Evolutionary conservation across 2,797 vertebrate species (phyloP), one percentile per base, ranked within the genome.

Genomic region (Spondyliosoma cantharus): DNA sequence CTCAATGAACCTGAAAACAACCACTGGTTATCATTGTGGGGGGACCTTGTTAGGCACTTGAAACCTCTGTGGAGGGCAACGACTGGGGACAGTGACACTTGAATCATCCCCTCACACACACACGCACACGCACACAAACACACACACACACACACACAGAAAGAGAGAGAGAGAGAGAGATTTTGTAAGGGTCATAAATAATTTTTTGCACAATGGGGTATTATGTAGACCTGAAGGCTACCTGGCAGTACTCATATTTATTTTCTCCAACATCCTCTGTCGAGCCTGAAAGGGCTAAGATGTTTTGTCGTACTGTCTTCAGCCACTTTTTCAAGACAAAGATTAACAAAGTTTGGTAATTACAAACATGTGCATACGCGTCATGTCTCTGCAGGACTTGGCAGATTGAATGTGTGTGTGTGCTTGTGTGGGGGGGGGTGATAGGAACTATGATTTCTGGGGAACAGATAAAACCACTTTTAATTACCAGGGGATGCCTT

Each of bases 301-400:
- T 37, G 37, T 73, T 82, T 70, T 62, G 56, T 74, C 72, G 45
- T 60, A 60, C 76, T 54, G 76, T 81, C 59, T 75, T 67, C 15
- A 0, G 66, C 19, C 65, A 57, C 15, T 46, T 72, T 87, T 82
- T 87, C 53, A 79, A 73, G 60, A 71, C 68, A 76, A 74, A 74
- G 61, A 78, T 83, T 59, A 78, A 65, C 42, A 79, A 82, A 83
- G 77, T 65, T 78, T 24, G 27, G 64, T 85, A 88, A 93, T 88
- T 79, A 58, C 59, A 81, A 71, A 70, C 89, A 91, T 77, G 61
- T 90, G 88, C 7, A 49, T 63, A 69, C n/a, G 49, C 25, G 62
- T 71, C 77, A 69, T 80, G n/a, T 76, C 71, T 86, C 46, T 65
- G 63, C 57, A 49, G 74, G 85, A 83, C 56, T n/a, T 61, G 65